phyloP scores from a whole-genome alignment of 2,888 invertebrate genomes.

The Euzophera pinguis region DNA sequence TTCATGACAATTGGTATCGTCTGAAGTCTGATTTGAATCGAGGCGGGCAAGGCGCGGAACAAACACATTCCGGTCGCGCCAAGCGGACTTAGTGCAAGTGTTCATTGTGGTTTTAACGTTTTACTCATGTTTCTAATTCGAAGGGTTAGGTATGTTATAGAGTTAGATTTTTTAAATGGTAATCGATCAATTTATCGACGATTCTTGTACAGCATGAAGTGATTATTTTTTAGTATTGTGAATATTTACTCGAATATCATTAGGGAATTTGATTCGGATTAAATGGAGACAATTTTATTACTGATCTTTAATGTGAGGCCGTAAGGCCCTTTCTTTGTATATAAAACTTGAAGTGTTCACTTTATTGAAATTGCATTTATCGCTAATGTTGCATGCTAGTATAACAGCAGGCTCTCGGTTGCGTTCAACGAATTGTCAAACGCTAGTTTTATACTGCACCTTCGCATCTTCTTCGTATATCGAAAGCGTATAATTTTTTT shows the following conservation, averaged over 20 bases:
- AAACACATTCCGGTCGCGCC: slow-evolving; percentile 11
- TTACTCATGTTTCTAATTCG: slow-evolving; percentile 60
- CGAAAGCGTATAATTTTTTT: slow-evolving; percentile 15
- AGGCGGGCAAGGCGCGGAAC: slow-evolving; percentile 4
- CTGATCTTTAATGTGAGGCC: slow-evolving; percentile 43
- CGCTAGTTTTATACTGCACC: slow-evolving; percentile 24
- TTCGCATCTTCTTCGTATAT: slow-evolving; percentile 1
- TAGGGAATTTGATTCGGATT: slow-evolving; percentile 60
- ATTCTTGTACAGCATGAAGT: slow-evolving; percentile 56
- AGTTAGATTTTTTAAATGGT: slow-evolving; percentile 52
- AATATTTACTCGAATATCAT: slow-evolving; percentile 77
- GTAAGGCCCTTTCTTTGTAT: slow-evolving; percentile 56
- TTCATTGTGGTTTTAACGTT: slow-evolving; percentile 60
- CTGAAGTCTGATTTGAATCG: slow-evolving; percentile 48
- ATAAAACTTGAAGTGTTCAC: slow-evolving; percentile 74
- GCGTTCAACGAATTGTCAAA: slow-evolving; percentile 36
- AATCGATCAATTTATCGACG: slow-evolving; percentile 49
- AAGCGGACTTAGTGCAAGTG: slow-evolving; percentile 47
- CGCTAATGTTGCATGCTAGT: slow-evolving; percentile 70
- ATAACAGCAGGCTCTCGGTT: slow-evolving; percentile 38
- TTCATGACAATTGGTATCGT: slow-evolving; percentile 57
- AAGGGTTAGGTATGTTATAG: slow-evolving; percentile 49
- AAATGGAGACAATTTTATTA: slow-evolving; percentile 50
- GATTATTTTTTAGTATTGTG: slow-evolving; percentile 63
- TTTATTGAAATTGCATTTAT: slow-evolving; percentile 74